Evolutionary conservation across 1,140 invertebrate genomes (phyloP), one percentile per base, ranked within the genome.

Genomic region (Stegodyphus dumicola): DNA sequence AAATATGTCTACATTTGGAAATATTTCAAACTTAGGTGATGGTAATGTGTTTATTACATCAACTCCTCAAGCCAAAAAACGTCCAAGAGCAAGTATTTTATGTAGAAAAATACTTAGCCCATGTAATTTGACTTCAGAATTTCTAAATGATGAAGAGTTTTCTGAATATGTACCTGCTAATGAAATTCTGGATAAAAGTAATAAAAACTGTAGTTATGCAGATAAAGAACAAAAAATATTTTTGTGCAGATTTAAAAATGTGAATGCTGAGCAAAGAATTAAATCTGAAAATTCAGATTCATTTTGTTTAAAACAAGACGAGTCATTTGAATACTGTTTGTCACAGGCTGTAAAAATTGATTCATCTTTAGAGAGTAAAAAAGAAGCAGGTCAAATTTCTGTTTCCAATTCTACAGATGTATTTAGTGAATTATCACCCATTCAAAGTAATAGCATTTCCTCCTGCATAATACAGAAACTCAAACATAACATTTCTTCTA

Each of bases 41-140:
- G 67, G 73, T 65, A 11, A 9, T 15, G 56, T 11, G 56, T 73
- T 73, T 64, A 64, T 54, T 48, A 75, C 80, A 33, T 83, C 80
- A 7, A 83, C 80, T n/a, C 80, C 80, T 17, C 70, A 75, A 18
- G 15, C 71, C 17, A 83, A 67, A 75, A 83, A 83, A 56, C 52
- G 18, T 48, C 18, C 67, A 13, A 83, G 64, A 18, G 6, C n/a
- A 11, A 4, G 17, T 15, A 13, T 51, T n/a, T 18, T 75, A 13
- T 49, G 52, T 33, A 51, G 60, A 49, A 33, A 52, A 51, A n/a
- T 18, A 33, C 49, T 81, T 71, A 81, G 73, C 73, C 7, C 80
- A 4, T 83, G 80, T 13, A 75, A 75, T 56, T 51, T 83, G 7
- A 83, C 80, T 18, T 74, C 56, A 18, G 80, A 83, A 17, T 83